A percentile compares a stretch with the other conserved stretches of the same genome.
phyloP scores from a whole-genome alignment of 2,113 vertebrate species.

The Polypterus bichir region DNA sequence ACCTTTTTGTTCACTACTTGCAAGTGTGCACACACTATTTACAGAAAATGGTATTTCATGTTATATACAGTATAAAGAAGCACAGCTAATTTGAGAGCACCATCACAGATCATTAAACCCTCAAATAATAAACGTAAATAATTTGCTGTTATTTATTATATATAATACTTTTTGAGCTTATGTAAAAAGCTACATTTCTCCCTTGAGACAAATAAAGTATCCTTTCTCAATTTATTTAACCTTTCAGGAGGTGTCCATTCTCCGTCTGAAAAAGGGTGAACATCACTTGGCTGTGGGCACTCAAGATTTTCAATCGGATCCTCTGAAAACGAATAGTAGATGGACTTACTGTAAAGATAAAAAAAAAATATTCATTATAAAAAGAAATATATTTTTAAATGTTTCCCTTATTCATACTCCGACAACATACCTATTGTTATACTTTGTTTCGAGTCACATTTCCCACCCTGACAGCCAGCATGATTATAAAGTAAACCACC shows the following conservation, averaged over 20 bases:
- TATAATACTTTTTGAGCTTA: too few species aligned
- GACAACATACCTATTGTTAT: neutral
- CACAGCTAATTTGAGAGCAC: too few species aligned
- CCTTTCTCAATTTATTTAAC: conserved; percentile 28
- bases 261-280: conserved; percentile 58
- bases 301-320: conserved; percentile 29
- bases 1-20: too few species aligned
- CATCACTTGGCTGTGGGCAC: conserved; percentile 24
- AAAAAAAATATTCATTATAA: neutral
- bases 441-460: neutral
- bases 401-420: too few species aligned
- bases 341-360: conserved; percentile 38
- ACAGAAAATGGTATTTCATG: too few species aligned
- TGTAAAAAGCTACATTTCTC: too few species aligned
- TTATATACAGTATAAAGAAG: too few species aligned
- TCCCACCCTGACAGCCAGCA: neutral
- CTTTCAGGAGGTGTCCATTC: conserved; percentile 43
- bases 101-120: too few species aligned
- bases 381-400: neutral
- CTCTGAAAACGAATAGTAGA: conserved; percentile 51
- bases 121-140: too few species aligned
- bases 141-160: too few species aligned
- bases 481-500: neutral
- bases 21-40: too few species aligned
- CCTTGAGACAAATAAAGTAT: too few species aligned